Evolutionary conservation across 2,113 vertebrate species (phyloP).

Genomic region (Brachyistius frenatus): DNA sequence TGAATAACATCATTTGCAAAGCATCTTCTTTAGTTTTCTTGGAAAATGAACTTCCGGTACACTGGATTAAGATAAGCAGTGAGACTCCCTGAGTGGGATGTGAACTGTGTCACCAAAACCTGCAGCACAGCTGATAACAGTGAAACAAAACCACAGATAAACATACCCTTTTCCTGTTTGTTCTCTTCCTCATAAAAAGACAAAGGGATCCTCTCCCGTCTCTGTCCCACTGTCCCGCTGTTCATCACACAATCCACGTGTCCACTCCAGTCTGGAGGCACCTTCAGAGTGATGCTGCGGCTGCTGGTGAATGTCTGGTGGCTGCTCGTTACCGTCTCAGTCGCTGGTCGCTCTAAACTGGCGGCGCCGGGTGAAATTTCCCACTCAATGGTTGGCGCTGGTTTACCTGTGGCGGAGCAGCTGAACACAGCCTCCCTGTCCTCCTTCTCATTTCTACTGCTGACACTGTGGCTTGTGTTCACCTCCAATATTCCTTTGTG

Average conservation of each 20-base stretch:
- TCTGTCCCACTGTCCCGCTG: background rate
- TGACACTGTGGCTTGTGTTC: background rate
- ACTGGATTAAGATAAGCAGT: too few relatives aligned
- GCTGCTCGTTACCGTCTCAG: background rate
- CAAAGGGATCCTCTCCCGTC: constrained; percentile 8
- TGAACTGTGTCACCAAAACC: too few relatives aligned
- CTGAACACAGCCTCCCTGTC: constrained; percentile 42
- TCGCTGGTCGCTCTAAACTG: accelerated
- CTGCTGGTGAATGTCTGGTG: constrained; percentile 70
- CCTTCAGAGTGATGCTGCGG: constrained; percentile 59
- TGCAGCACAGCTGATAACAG: too few relatives aligned
- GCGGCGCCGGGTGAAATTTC: background rate
- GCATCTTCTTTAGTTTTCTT: background rate
- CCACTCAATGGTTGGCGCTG: constrained; percentile 75
- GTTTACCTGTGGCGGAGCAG: constrained; percentile 83
- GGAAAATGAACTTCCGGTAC: background rate
- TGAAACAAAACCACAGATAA: background rate
- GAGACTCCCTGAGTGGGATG: too few relatives aligned
- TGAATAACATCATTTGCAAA: too few relatives aligned
- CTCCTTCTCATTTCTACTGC: accelerated
- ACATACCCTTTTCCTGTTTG: background rate
- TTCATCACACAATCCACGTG: constrained; percentile 71
- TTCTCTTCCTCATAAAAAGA: background rate
- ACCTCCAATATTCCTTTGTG: constrained; percentile 74
- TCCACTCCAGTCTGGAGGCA: constrained; percentile 17